These are phyloP conservation scores for Sinonovacula constricta DNA, from an alignment of 1,140 invertebrate genomes.

Conservation along the genomic window DNA sequence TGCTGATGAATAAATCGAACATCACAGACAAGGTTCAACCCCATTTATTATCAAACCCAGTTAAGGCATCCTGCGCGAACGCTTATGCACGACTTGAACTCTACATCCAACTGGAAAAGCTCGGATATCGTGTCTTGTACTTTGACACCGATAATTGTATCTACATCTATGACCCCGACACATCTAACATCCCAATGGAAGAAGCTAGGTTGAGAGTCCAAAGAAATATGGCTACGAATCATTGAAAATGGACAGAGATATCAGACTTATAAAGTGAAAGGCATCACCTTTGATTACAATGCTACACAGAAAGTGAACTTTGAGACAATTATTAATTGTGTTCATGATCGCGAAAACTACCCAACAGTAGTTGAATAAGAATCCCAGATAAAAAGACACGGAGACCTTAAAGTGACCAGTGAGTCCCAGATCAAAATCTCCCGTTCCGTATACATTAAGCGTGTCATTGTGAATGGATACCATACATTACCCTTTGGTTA, in stretches of 20 bases:
- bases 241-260: slow-evolving; percentile 10
- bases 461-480: neutral
- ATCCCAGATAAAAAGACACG: no score
- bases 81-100: no score
- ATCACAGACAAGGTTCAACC: no score
- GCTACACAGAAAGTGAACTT: no score
- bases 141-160: no score
- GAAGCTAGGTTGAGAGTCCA: neutral
- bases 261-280: no score
- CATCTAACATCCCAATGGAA: slow-evolving; percentile 6
- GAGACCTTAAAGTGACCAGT: neutral
- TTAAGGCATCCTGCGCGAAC: neutral
- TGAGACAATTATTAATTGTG: neutral
- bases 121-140: no score
- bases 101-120: no score
- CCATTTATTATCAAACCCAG: neutral
- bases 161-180: no score
- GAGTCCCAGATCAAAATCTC: neutral
- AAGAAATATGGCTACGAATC: slow-evolving; percentile 19
- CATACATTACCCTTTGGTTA: neutral
- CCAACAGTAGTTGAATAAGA: no score
- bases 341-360: neutral
- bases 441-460: slow-evolving; percentile 3
- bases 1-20: neutral
- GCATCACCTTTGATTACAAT: no score